Evolutionary conservation across 2,113 vertebrate genomes (phyloP).

Genomic region (Trematomus loennbergii): DNA sequence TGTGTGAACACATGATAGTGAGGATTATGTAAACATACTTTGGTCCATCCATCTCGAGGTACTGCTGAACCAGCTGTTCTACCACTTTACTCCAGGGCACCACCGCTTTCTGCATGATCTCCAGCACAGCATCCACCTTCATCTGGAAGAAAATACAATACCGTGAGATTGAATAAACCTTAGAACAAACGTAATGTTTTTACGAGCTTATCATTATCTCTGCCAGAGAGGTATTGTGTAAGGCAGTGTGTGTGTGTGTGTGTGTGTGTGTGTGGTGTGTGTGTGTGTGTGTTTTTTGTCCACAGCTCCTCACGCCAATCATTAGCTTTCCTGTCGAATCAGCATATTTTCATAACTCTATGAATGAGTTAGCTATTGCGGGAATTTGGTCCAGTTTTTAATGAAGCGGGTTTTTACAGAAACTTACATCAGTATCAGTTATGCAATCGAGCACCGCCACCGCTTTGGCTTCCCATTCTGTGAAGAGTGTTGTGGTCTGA

Average conservation of each 20-base stretch:
- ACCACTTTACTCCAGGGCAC: slow-evolving; percentile 93
- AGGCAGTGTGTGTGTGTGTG: too few relatives aligned
- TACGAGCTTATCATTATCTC: neutral
- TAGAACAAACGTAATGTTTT: neutral
- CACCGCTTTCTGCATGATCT: slow-evolving; percentile 93
- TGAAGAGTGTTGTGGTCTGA: slow-evolving; percentile 91
- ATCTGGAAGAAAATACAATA: slow-evolving; percentile 79
- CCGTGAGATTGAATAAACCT: slow-evolving; percentile 13
- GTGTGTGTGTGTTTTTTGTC: too few relatives aligned
- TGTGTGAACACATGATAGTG: neutral
- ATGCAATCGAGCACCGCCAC: slow-evolving; percentile 92
- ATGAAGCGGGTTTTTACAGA: too few relatives aligned
- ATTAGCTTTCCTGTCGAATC: too few relatives aligned
- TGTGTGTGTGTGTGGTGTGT: too few relatives aligned
- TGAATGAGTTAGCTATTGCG: too few relatives aligned
- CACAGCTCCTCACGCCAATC: too few relatives aligned
- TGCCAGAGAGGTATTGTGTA: too few relatives aligned
- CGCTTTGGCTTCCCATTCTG: slow-evolving; percentile 95
- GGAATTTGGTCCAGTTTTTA: too few relatives aligned
- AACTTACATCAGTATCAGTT: slow-evolving; percentile 90
- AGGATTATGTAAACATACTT: slow-evolving; percentile 86
- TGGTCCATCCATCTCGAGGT: slow-evolving; percentile 92
- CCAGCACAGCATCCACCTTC: slow-evolving; percentile 94
- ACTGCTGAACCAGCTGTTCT: slow-evolving; percentile 91
- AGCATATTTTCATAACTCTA: too few relatives aligned